Evolutionary conservation across 2,888 invertebrate species (phyloP), one percentile per base, ranked within the genome.

Genomic region (Drosophila incognita): DNA sequence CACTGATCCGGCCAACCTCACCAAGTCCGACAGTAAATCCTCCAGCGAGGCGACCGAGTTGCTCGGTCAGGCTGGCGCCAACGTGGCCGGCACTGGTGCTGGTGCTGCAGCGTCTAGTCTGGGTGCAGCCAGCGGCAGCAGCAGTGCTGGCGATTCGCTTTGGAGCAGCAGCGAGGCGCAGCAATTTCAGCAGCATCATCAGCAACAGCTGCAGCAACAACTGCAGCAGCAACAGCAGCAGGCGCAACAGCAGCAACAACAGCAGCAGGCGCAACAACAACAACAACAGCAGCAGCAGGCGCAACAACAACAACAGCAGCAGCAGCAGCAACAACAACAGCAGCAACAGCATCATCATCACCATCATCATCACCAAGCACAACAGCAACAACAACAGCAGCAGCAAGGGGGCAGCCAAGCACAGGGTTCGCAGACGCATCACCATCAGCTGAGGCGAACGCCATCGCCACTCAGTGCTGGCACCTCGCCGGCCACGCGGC

Each of bases 1-100:
- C 11, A 95, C 96, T 81, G 95, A 96, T 68, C 95, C 96, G 42
- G 96, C 96, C 60, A 96, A 96, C 18, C 93, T 96, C 65, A 96
- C 96, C 62, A 95, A 96, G 82, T 95, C 96, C 49, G 96, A 96
- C 78, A 95, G 95, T 81, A 95, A 95, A 66, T 94, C 94, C 53
- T 93, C 94, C 53, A 93, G 93, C 73, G 93, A 94, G 54, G 93
- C 92, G 64, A 91, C 92, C 4, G 93, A 93, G 80, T 93, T 95
- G 71, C 93, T 95, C 65, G 92, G 92, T 2, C 94, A 94, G n/a
- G 75, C 82, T 51, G 82, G 85, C 46, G 79, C 81, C 33, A 85
- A 81, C 72, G 81, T 81, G 1, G 79, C 85, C 5, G 89, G 94
- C 40, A 79, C 90, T n/a, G 88, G 93, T 61, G 82, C 90, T 31